Conservation (phyloP, 2,797 vertebrate species). For the Acanthopagrus latus region DNA sequence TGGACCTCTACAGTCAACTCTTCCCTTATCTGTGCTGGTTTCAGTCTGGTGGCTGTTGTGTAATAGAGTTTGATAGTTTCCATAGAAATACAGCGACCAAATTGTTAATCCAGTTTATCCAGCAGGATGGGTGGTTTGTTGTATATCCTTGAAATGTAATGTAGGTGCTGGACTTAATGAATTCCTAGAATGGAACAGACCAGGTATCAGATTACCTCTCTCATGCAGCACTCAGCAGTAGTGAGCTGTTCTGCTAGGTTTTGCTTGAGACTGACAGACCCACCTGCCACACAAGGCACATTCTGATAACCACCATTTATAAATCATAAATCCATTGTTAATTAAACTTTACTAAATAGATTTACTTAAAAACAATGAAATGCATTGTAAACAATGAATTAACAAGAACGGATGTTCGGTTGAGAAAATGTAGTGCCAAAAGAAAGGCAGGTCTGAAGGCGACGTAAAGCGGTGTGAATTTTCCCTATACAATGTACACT, state of each 20-base stretch:
- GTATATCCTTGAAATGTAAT: not conserved
- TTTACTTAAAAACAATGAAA: no score
- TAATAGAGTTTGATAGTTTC: not conserved
- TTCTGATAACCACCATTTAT: no score
- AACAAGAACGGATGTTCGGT: no score
- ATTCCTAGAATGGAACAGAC: conserved; percentile 1
- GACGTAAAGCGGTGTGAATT: no score
- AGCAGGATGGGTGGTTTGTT: not conserved
- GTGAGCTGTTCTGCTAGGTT: conserved; percentile 25
- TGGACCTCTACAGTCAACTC: not conserved
- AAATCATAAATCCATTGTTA: no score
- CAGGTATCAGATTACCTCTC: conserved; percentile 20
- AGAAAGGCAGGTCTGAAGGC: no score
- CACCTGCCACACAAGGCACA: no score
- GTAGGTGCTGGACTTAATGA: not conserved
- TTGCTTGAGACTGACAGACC: not conserved
- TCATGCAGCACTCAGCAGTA: conserved; percentile 14
- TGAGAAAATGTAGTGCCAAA: no score
- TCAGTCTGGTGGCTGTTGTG: not conserved
- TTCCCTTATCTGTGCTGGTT: not conserved
- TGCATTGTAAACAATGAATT: no score
- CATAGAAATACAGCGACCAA: not conserved
- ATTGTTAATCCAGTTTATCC: not conserved
- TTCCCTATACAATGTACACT: no score
- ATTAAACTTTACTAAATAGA: no score